These are phyloP conservation scores for Bembecia ichneumoniformis DNA, from an alignment of 2,888 invertebrate genomes.

Conservation along the genomic window DNA sequence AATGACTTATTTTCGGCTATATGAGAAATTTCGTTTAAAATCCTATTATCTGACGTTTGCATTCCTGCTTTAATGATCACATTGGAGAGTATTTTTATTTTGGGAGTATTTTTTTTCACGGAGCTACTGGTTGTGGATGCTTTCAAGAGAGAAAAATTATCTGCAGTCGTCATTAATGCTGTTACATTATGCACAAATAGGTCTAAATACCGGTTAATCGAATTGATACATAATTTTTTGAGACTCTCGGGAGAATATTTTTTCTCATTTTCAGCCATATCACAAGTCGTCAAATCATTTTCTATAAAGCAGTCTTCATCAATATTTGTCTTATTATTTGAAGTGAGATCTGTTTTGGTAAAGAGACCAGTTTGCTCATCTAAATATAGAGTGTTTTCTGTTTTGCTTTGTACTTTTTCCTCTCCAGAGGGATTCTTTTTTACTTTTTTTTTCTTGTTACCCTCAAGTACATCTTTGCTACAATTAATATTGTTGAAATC, in stretches of 20 bases:
- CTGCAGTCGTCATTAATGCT: too few species aligned
- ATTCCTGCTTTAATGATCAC: constrained; percentile 4
- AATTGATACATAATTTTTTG: too few species aligned
- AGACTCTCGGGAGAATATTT: too few species aligned
- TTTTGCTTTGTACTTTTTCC: background rate
- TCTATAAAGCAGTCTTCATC: too few species aligned
- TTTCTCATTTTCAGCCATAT: too few species aligned
- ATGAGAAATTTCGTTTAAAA: constrained; percentile 1
- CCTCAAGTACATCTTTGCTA: constrained; percentile 4
- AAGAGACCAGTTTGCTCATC: constrained; percentile 1
- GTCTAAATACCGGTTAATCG: too few species aligned
- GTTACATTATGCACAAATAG: too few species aligned
- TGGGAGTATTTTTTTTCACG: background rate
- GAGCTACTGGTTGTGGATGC: background rate
- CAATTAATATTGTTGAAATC: too few species aligned
- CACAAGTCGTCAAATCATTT: too few species aligned
- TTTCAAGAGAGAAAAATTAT: background rate
- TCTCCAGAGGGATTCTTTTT: background rate
- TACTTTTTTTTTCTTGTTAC: background rate
- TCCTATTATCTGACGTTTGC: constrained; percentile 2
- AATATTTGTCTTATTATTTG: background rate
- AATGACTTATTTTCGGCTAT: background rate
- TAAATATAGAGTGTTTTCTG: background rate
- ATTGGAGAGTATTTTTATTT: constrained; percentile 5
- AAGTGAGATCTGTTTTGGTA: background rate